Percentiles rank a stretch among this genome's conserved stretches.
Evolutionary conservation across 2,113 vertebrate species (phyloP).

Genomic region (Saiga tatarica): DNA sequence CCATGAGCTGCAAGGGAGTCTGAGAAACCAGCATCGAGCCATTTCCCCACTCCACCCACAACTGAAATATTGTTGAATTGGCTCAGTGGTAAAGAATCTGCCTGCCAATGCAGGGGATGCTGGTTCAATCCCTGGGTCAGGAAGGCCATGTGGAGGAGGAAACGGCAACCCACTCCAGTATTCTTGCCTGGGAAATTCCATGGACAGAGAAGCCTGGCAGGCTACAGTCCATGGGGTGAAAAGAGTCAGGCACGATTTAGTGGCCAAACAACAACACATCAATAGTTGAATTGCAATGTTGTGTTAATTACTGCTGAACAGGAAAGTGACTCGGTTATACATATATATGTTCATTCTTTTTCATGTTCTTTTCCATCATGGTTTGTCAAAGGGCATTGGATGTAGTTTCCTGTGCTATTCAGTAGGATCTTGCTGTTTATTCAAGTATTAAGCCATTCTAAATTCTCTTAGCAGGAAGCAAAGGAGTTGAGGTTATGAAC

Average conservation of each 20-base stretch:
- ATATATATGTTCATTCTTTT: not conserved
- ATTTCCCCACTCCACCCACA: not conserved
- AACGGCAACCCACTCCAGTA: not conserved
- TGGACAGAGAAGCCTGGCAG: not conserved
- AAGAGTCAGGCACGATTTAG: not conserved
- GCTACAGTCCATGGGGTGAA: not conserved
- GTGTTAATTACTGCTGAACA: not conserved
- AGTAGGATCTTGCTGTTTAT: not conserved
- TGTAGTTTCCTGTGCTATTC: not conserved
- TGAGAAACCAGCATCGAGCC: not conserved
- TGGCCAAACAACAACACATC: not conserved
- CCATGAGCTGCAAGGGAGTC: not conserved
- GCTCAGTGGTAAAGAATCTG: not conserved
- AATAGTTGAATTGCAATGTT: not conserved
- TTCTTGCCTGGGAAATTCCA: not conserved
- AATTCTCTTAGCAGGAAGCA: not conserved
- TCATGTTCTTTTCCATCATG: not conserved
- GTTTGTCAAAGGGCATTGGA: not conserved
- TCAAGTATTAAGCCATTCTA: not conserved
- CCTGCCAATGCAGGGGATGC: not conserved
- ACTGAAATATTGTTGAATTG: not conserved
- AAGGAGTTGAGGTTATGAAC: too few species aligned
- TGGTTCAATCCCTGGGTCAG: not conserved
- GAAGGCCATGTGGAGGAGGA: not conserved
- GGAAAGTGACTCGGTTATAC: not conserved